Percentiles rank a stretch among this genome's conserved stretches.
phyloP scores from a whole-genome alignment of 1,140 invertebrate species.

The Ceratosolen fusciceps region DNA sequence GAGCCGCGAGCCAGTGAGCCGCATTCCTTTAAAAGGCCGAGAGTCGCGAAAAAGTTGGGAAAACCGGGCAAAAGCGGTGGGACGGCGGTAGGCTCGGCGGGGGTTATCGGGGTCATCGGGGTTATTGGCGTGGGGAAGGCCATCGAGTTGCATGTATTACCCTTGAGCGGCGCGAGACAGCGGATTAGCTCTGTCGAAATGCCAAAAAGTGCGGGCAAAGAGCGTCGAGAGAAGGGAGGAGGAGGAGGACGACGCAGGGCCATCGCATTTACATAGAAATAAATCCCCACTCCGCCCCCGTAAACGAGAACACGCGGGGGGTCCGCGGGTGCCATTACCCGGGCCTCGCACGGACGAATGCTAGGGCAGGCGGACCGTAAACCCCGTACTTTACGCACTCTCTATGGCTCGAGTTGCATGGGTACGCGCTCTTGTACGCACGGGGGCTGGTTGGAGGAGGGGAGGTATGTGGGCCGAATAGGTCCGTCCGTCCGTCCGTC shows the following conservation, averaged over 20 bases:
- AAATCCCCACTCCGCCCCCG: too few relatives aligned
- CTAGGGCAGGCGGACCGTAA: not conserved
- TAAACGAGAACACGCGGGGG: too few relatives aligned
- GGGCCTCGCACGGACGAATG: too few relatives aligned
- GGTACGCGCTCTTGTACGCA: not conserved
- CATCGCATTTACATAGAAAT: slow-evolving; percentile 36
- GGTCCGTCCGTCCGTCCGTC: not conserved
- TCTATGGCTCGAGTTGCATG: not conserved
- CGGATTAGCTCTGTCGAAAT: slow-evolving; percentile 17
- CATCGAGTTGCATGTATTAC: not conserved
- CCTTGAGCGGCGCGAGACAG: not conserved
- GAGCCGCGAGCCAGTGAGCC: too few relatives aligned
- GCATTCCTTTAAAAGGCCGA: too few relatives aligned
- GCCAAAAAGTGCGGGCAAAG: slow-evolving; percentile 36
- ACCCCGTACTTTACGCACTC: slow-evolving; percentile 28
- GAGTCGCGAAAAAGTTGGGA: too few relatives aligned
- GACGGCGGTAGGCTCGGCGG: too few relatives aligned
- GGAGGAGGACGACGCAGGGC: not conserved
- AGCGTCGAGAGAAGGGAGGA: not conserved
- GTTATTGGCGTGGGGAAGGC: not conserved
- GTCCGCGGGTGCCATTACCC: too few relatives aligned
- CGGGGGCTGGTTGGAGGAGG: too few relatives aligned
- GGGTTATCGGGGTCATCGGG: too few relatives aligned
- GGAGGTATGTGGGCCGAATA: too few relatives aligned
- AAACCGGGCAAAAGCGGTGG: not conserved